These are phyloP conservation scores for Trissolcus basalis DNA, from an alignment of 1,140 invertebrate genomes.

Conservation along the genomic window DNA sequence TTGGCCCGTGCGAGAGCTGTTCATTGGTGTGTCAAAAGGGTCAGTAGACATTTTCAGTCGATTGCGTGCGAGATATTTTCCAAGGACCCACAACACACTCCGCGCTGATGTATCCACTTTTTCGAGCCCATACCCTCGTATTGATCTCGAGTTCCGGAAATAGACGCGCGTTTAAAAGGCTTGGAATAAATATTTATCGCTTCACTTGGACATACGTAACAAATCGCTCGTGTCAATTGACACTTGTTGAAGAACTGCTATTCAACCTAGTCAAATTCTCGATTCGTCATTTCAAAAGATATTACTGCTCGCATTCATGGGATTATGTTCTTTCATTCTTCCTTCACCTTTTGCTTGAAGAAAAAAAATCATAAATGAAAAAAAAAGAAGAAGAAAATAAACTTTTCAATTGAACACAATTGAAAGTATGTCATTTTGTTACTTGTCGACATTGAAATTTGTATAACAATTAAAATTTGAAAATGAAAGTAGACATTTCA, in stretches of 20 bases:
- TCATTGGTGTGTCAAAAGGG: constrained; percentile 74
- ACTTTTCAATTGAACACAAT: too few relatives aligned
- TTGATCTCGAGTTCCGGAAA: constrained; percentile 58
- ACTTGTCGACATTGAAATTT: too few relatives aligned
- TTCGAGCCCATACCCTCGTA: constrained; percentile 51
- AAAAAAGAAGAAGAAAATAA: too few relatives aligned
- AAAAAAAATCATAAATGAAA: too few relatives aligned
- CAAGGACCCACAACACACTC: constrained; percentile 48
- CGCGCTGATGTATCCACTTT: constrained; percentile 38
- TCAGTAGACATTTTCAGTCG: constrained; percentile 74
- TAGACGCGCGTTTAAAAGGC: constrained; percentile 53
- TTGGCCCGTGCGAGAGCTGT: constrained; percentile 68
- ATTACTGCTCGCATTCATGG: not conserved
- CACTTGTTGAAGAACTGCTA: constrained; percentile 37
- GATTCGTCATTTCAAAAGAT: constrained; percentile 2
- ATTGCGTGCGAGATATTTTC: constrained; percentile 70
- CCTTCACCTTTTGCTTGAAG: too few relatives aligned
- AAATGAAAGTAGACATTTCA: too few relatives aligned
- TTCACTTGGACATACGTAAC: constrained; percentile 29
- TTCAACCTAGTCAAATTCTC: not conserved
- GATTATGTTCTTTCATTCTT: too few relatives aligned
- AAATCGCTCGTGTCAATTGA: constrained; percentile 37
- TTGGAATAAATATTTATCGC: constrained; percentile 52
- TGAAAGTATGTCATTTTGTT: too few relatives aligned
- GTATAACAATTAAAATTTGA: too few relatives aligned